Percentiles rank a stretch among this genome's conserved stretches.
phyloP scores from a whole-genome alignment of 92 coral and sea anemone species.

The Diadumene lineata region DNA sequence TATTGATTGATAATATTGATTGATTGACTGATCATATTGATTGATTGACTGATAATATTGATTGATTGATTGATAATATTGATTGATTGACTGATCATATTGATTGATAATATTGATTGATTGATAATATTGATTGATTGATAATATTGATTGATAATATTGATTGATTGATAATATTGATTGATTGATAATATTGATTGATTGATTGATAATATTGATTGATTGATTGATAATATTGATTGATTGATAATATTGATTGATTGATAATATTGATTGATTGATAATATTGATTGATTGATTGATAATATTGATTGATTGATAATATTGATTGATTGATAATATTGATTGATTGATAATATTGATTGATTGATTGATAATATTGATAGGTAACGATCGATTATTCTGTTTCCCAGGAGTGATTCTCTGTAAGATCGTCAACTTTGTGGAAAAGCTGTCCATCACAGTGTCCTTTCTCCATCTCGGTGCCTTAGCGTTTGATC shows the following conservation, averaged over 20 bases:
- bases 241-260: not conserved
- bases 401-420: conserved; percentile 16
- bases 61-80: too few species aligned
- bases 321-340: not conserved
- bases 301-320: not conserved
- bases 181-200: too few species aligned
- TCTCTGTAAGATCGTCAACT: conserved; percentile 39
- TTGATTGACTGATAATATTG: too few species aligned
- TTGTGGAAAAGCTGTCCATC: conserved; percentile 39
- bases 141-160: too few species aligned
- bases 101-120: too few species aligned
- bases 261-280: not conserved
- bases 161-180: too few species aligned
- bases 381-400: too few species aligned
- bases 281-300: not conserved
- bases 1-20: too few species aligned
- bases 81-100: too few species aligned
- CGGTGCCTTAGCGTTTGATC: conserved; percentile 28
- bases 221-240: not conserved
- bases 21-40: too few species aligned
- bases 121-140: too few species aligned
- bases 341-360: not conserved
- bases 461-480: conserved; percentile 40
- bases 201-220: not conserved
- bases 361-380: not conserved